Conservation (phyloP, 2,113 vertebrate genomes). For the Mustela lutreola region DNA sequence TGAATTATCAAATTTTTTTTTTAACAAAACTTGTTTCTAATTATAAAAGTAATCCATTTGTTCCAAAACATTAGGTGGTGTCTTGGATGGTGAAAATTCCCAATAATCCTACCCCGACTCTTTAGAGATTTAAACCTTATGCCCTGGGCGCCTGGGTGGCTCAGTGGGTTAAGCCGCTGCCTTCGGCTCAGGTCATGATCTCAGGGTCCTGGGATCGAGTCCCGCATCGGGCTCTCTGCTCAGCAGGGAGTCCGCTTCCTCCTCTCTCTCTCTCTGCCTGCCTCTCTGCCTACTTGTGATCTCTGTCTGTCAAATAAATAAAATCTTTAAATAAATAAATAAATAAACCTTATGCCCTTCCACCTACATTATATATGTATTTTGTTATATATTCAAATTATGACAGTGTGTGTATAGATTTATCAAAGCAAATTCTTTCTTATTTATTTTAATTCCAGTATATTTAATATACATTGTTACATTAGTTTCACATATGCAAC, state of each 20-base stretch:
- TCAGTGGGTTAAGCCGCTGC: too few species aligned
- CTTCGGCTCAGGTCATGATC: too few species aligned
- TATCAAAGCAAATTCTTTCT: background rate
- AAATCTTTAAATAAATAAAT: too few species aligned
- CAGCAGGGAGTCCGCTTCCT: too few species aligned
- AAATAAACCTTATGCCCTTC: background rate
- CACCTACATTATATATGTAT: background rate
- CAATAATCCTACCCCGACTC: background rate
- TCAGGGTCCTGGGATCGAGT: too few species aligned
- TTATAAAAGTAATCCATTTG: background rate
- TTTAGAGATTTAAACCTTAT: slow-evolving; percentile 1
- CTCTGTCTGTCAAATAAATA: too few species aligned
- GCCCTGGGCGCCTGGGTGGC: too few species aligned
- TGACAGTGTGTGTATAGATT: background rate
- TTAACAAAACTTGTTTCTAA: background rate
- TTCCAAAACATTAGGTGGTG: background rate
- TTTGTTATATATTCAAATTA: background rate
- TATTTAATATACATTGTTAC: background rate
- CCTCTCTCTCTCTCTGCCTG: too few species aligned
- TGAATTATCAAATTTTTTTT: background rate
- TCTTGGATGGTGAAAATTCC: background rate
- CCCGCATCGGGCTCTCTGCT: too few species aligned
- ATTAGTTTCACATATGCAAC: background rate
- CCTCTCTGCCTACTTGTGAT: too few species aligned
- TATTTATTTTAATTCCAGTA: background rate